Evolutionary conservation across 1,140 invertebrate species (phyloP).

Genomic region (Procambarus virginalis): DNA sequence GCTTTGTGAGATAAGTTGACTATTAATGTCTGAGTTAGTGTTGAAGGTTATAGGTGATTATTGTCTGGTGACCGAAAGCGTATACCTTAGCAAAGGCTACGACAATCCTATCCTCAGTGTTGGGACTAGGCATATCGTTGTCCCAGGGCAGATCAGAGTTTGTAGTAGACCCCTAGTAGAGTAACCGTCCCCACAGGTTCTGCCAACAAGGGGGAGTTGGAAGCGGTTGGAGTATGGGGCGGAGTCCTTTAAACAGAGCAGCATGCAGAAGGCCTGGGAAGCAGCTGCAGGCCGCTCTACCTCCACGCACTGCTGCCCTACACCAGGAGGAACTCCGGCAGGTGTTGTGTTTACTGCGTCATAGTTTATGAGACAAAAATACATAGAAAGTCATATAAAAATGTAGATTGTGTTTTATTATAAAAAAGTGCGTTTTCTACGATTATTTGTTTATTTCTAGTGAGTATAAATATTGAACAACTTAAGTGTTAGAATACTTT

Average conservation of each 20-base stretch:
- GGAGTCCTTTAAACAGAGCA: background rate
- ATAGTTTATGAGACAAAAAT: constrained; percentile 6
- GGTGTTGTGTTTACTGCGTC: constrained; percentile 10
- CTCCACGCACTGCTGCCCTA: constrained; percentile 45
- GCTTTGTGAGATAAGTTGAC: too few relatives aligned
- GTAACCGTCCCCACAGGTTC: constrained; percentile 76
- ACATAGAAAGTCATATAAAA: background rate
- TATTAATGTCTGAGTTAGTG: too few relatives aligned
- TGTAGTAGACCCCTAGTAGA: background rate
- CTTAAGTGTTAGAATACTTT: too few relatives aligned
- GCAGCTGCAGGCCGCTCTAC: constrained; percentile 46
- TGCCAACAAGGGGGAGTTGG: background rate
- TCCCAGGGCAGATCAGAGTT: too few relatives aligned
- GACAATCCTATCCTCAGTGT: background rate
- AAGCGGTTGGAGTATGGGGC: background rate
- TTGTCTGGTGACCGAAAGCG: too few relatives aligned
- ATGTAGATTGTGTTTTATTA: background rate
- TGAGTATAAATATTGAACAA: background rate
- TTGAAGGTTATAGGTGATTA: too few relatives aligned
- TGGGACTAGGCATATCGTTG: background rate
- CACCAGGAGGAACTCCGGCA: constrained; percentile 50
- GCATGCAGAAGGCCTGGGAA: constrained; percentile 28
- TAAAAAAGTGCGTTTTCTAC: too few relatives aligned
- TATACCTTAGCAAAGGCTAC: background rate
- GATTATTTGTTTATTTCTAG: too few relatives aligned